phyloP scores from a whole-genome alignment of 2,797 vertebrate species.

The Malurus splendens region DNA sequence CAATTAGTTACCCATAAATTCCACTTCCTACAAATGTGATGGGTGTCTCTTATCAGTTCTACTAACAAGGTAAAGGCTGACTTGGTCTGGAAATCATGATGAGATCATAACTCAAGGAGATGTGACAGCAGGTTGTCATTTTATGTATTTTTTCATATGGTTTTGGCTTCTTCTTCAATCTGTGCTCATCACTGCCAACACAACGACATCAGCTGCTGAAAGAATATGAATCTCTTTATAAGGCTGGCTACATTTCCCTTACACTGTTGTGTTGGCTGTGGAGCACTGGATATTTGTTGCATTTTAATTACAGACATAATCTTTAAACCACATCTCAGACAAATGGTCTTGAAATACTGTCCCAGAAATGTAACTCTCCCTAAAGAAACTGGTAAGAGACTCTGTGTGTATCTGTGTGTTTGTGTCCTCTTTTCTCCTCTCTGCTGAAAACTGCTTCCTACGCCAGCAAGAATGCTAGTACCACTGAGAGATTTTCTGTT shows the following conservation, averaged over 20 bases:
- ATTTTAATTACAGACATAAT: neutral
- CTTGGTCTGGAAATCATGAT: neutral
- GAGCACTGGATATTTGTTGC: neutral
- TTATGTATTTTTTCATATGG: neutral
- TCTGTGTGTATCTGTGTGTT: neutral
- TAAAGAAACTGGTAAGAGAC: neutral
- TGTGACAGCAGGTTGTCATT: neutral
- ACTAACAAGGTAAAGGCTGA: neutral
- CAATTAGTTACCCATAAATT: neutral
- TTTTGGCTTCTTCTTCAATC: neutral
- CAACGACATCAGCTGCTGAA: neutral
- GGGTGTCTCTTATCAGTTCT: neutral
- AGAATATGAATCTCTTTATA: neutral
- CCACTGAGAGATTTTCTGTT: neutral
- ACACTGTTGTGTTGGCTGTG: neutral
- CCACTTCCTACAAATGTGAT: neutral
- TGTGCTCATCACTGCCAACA: neutral
- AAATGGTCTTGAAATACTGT: neutral
- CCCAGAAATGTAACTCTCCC: neutral
- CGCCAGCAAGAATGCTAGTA: neutral
- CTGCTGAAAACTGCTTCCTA: neutral
- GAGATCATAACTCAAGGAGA: neutral
- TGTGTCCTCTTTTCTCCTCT: neutral
- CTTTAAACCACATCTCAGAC: neutral
- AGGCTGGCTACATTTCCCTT: neutral